Conservation (phyloP, 2,797 vertebrate genomes). For the Sebastes baramenuke region DNA sequence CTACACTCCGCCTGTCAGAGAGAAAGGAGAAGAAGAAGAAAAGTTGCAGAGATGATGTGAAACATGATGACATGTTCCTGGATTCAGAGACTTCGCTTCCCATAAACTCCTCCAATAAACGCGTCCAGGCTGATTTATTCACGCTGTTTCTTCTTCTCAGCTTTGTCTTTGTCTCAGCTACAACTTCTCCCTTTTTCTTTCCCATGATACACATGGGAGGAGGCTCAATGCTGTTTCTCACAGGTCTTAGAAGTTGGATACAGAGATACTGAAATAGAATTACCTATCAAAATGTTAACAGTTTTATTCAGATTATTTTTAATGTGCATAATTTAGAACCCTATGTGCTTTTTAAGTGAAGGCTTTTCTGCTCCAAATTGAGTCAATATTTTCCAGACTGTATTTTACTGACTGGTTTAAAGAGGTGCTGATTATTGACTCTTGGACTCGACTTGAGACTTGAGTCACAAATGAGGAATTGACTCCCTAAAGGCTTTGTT, state of each 20-base stretch:
- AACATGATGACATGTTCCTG: conserved; percentile 6
- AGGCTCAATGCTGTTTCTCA: not conserved
- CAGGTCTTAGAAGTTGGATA: too few relatives aligned
- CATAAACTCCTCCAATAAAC: not conserved
- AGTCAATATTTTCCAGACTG: not conserved
- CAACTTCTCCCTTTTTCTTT: not conserved
- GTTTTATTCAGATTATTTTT: not conserved
- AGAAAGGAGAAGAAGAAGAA: not conserved
- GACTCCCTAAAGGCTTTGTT: too few relatives aligned
- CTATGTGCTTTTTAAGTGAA: not conserved
- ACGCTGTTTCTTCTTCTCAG: not conserved
- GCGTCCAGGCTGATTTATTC: not conserved
- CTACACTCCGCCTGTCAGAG: not conserved
- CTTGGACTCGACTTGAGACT: too few relatives aligned
- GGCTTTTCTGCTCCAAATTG: not conserved
- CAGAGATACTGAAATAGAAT: not conserved
- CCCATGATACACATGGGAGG: not conserved
- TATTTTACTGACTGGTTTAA: not conserved
- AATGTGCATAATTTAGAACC: not conserved
- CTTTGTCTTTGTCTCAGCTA: not conserved
- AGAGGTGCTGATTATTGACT: not conserved
- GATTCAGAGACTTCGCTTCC: not conserved
- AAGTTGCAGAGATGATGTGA: conserved; percentile 9
- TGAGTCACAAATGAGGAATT: too few relatives aligned
- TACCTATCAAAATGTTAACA: not conserved